Base-by-base conservation (phyloP, 1,140 invertebrate genomes). In the Solenopsis invicta region DNA sequence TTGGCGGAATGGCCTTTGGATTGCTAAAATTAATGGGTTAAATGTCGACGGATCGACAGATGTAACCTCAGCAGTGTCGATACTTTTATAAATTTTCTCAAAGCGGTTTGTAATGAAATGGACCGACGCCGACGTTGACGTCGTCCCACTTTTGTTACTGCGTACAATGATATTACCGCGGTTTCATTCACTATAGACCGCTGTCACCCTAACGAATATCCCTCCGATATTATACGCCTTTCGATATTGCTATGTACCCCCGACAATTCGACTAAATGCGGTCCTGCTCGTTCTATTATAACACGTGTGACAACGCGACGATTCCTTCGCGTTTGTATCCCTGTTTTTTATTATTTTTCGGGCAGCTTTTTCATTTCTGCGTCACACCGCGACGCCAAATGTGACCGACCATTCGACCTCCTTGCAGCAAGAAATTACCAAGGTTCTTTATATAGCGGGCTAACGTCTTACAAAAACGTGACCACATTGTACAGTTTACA, bases 381-480 rank as follows among this genome's bases (percentile, higher is more conserved):
- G 71, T 41, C 69, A 67, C 21, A 24, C 12, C 6, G 18, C 37
- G n/a, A n/a, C 45, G 29, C 74, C n/a, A 41, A 67, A 69, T 59
- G 66, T 69, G 18, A 37, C 62, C 37, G 45, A 18, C 34, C 37
- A 59, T 81, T 81, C 10, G 64, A 56, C 50, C 54, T 61, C 41
- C 37, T 50, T 34, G 5, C 41, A 41, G 41, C 69, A 59, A 77
- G 24, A 54, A 72, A 56, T 88, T 90, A 41, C 13, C n/a, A 50
- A 62, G 54, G 56, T 76, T 52, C 52, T 48, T 3, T 45, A 59
- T 29, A 29, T 2, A 1, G 6, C 2, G 13, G 18, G 41, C 72
- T 85, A 90, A 59, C 75, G 29, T 61, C 29, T 69, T 16, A 21
- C 18, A 71, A 86, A 87, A 77, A 90, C 88, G 88, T 90, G 89